Base-by-base conservation (phyloP, 2,888 invertebrate genomes). In the Ophioninae sp. region DNA sequence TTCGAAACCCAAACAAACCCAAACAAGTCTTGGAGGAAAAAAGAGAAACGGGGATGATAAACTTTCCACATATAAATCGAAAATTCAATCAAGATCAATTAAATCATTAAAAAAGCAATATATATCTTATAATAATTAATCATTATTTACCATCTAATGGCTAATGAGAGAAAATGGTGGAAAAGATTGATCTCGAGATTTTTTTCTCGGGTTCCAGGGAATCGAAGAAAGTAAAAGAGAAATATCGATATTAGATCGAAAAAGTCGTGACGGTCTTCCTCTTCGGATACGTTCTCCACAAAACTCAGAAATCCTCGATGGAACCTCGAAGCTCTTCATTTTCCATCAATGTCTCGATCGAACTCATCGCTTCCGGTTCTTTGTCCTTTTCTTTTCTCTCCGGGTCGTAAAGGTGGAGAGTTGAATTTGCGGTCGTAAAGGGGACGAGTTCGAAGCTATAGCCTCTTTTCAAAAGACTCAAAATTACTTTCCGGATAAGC, bases 401-500 rank as follows among this genome's bases (percentile, higher is more conserved):
- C 61, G 61, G 79, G 81, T 74, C 58, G 13, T 17, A 61, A n/a
- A 56, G 82, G 76, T 63, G 72, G 59, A 59, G 13, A 59, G 13
- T 22, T 64, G 75, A 68, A 67, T 30, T 59, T 67, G 73, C 64
- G 79, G 69, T 56, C 13, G 67, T 76, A 74, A 72, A 65, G 67
- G 72, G 73, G 63, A 58, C 61, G 30, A 30, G 78, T 74, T 81
- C 69, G 79, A 83, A 81, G 84, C 65, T 72, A 73, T 81, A 81
- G 88, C 87, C 86, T 88, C 89, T 90, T 94, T 94, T 94, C 93
- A 94, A 94, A 94, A 94, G 94, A 94, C 94, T 94, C 94, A 94
- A 94, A 94, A 94, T 94, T 94, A 94, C 94, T 94, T 94, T 94
- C 94, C 94, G 94, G 94, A 94, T 94, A 94, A 94, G 94, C 94